A percentile compares a stretch with the other conserved stretches of the same genome.
Conservation (phyloP, 2,888 invertebrate species). For the Myopa tessellatipennis region DNA sequence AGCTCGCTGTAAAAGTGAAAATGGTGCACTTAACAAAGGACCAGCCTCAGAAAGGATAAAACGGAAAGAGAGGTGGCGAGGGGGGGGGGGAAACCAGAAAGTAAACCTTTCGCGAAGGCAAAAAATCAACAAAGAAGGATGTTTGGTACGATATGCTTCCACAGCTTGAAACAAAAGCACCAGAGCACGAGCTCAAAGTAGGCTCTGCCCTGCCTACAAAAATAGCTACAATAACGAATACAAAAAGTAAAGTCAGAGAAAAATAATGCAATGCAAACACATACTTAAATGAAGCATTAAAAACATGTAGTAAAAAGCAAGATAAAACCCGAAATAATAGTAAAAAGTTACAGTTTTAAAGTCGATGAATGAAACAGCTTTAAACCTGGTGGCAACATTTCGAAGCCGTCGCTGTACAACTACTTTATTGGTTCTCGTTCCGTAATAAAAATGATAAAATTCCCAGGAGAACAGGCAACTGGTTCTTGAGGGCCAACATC, state of each 20-base stretch:
- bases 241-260: background rate
- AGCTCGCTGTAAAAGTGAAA: constrained; percentile 11
- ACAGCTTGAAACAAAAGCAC: background rate
- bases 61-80: background rate
- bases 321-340: too few relatives aligned
- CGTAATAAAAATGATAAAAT: too few relatives aligned
- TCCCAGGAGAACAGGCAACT: too few relatives aligned
- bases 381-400: too few relatives aligned
- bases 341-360: too few relatives aligned
- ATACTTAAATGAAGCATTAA: too few relatives aligned
- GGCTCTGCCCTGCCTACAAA: background rate
- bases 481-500: too few relatives aligned
- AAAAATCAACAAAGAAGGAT: background rate
- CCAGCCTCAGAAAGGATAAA: background rate
- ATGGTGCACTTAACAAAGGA: constrained; percentile 12
- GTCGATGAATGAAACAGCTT: too few relatives aligned
- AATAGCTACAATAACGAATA: background rate
- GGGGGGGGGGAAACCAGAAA: background rate
- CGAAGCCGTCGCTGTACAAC: too few relatives aligned
- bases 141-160: background rate
- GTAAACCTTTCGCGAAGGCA: background rate
- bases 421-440: too few relatives aligned
- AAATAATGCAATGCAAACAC: too few relatives aligned
- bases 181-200: background rate
- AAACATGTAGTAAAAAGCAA: too few relatives aligned